phyloP scores from a whole-genome alignment of 2,888 invertebrate species.

The Microctonus hyperodae region DNA sequence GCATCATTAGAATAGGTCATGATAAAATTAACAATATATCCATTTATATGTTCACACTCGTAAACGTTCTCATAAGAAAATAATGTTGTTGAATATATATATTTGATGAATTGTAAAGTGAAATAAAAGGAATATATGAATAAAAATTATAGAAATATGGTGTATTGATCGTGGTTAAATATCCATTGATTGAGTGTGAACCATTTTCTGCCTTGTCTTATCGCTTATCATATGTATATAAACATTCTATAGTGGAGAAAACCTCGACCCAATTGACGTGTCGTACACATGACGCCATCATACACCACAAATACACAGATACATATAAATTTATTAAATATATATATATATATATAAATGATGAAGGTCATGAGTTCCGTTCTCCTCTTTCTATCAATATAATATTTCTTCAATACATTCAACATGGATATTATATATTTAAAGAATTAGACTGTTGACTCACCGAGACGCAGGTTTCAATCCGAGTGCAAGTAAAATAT shows the following conservation, averaged over 20 bases:
- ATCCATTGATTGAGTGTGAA: not conserved
- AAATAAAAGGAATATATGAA: not conserved
- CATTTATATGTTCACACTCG: not conserved
- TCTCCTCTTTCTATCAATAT: conserved; percentile 12
- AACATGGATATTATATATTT: too few species aligned
- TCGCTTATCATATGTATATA: conserved; percentile 3
- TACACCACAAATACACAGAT: not conserved
- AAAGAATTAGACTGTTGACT: conserved; percentile 42
- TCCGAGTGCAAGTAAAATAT: conserved; percentile 67
- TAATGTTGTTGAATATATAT: not conserved
- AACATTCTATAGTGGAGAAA: conserved; percentile 12
- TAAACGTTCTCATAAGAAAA: not conserved
- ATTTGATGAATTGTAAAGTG: too few species aligned
- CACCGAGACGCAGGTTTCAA: conserved; percentile 64
- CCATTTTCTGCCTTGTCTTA: not conserved
- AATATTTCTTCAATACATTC: too few species aligned
- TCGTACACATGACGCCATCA: conserved; percentile 13
- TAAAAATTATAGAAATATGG: not conserved
- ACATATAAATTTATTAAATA: not conserved
- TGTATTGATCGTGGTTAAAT: too few species aligned
- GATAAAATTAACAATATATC: conserved; percentile 1
- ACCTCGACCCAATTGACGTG: conserved; percentile 19
- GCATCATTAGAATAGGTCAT: conserved; percentile 15
- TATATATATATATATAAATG: not conserved
- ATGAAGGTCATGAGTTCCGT: conserved; percentile 11